Evolutionary conservation across 2,888 invertebrate genomes (phyloP).

Genomic region (Eurytoma adleriae): DNA sequence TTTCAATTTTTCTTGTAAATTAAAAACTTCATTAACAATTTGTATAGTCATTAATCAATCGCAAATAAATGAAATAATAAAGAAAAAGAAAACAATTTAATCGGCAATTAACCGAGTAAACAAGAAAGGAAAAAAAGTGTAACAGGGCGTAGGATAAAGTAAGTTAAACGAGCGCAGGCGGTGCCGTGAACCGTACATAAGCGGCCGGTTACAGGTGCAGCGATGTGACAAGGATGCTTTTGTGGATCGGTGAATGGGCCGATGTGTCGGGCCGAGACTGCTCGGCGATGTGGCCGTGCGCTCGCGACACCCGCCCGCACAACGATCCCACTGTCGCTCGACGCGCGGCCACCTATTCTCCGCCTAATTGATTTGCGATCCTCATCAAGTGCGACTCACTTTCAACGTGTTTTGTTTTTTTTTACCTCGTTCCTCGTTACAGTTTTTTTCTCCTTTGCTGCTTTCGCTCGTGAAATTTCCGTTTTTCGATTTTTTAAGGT

Average conservation of each 20-base stretch:
- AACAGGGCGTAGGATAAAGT: no score
- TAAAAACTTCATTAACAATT: no score
- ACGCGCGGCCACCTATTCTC: neutral
- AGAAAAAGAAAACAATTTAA: no score
- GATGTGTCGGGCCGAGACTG: neutral
- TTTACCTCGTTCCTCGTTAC: neutral
- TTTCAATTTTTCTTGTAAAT: no score
- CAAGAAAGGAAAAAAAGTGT: no score
- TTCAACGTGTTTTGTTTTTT: neutral
- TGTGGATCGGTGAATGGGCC: slow-evolving; percentile 18
- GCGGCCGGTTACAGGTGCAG: neutral
- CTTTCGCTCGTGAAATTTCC: no score
- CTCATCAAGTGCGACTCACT: neutral
- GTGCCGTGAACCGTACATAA: no score
- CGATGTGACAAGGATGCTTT: neutral
- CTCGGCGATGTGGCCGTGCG: slow-evolving; percentile 2
- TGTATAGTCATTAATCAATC: no score
- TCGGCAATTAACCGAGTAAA: no score
- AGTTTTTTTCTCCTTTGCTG: neutral
- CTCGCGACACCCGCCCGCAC: neutral
- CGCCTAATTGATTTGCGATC: slow-evolving; percentile 10
- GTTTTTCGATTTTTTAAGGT: no score
- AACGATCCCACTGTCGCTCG: neutral
- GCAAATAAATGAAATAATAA: no score
- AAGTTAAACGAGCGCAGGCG: no score